phyloP scores from a whole-genome alignment of 2,797 vertebrate species.

The Tinamus major region DNA sequence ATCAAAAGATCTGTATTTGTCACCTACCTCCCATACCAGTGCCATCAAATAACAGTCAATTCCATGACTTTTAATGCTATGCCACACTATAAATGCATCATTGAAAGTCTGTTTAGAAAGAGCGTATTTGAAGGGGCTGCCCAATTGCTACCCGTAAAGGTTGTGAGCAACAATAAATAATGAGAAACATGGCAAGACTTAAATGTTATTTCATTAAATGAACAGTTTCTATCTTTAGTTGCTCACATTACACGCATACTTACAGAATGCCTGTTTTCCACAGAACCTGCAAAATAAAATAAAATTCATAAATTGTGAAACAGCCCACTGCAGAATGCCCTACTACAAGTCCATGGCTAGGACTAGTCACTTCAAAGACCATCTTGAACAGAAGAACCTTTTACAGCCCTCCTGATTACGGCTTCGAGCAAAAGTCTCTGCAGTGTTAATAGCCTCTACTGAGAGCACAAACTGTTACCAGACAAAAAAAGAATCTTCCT shows the following conservation, averaged over 20 bases:
- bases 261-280: constrained; percentile 79
- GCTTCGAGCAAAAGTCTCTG: not conserved
- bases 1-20: not conserved
- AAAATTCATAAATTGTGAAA: not conserved
- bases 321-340: not conserved
- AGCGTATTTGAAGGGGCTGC: not conserved
- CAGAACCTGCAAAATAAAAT: constrained; percentile 79
- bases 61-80: not conserved
- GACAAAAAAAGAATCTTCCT: constrained; percentile 24
- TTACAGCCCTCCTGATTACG: not conserved
- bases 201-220: not conserved
- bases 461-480: constrained; percentile 15
- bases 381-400: not conserved
- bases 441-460: not conserved
- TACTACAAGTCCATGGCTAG: not conserved
- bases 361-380: not conserved
- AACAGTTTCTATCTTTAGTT: not conserved
- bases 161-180: not conserved
- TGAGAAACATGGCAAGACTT: not conserved
- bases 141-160: not conserved
- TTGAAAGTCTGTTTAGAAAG: not conserved
- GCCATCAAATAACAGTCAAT: not conserved
- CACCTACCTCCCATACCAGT: not conserved
- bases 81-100: not conserved
- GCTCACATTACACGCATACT: constrained; percentile 58